Evolutionary conservation across 1,140 invertebrate genomes (phyloP), one percentile per base, ranked within the genome.

Genomic region (Mercenaria mercenaria): DNA sequence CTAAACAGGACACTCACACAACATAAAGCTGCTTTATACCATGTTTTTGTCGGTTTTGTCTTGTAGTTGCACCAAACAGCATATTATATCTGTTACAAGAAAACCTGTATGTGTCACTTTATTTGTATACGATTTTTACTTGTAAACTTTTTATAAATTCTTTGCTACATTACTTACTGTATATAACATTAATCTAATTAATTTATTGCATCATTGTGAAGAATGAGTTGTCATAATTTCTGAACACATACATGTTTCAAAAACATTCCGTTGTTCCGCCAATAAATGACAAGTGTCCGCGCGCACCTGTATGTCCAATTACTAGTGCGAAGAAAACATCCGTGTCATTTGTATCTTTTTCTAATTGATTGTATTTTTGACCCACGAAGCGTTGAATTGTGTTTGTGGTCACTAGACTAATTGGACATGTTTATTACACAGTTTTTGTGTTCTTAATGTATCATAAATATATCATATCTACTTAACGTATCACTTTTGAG

Each of bases 391-490:
- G 47, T 79, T 37, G 29, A 4, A 50, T 20, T 79, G 47, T 47
- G 56, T 10, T 76, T 56, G 50, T 39, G 76, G 43, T 32, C 43
- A 37, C 20, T n/a, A 52, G 47, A 79, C 76, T 52, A 79, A 79
- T 79, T 79, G 76, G 76, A 79, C 76, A 56, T 56, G 76, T 79
- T 79, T 79, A 79, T 79, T 79, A 79, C 47, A 50, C 47, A 41
- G 34, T 79, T 59, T 32, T 15, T 52, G n/a, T 52, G 47, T 34
- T 34, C 15, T 4, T 37, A 23, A 32, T 79, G 43, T 56, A n/a
- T 79, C 47, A 52, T 79, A 10, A 56, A 52, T 37, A 79, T 56
- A 26, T 13, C 20, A n/a, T n/a, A n/a, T n/a, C n/a, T n/a, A n/a
- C n/a, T n/a, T n/a, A n/a, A n/a, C n/a, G n/a, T n/a, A n/a, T n/a